phyloP scores from a whole-genome alignment of 2,113 vertebrate species.

The Enhydra lutris region DNA sequence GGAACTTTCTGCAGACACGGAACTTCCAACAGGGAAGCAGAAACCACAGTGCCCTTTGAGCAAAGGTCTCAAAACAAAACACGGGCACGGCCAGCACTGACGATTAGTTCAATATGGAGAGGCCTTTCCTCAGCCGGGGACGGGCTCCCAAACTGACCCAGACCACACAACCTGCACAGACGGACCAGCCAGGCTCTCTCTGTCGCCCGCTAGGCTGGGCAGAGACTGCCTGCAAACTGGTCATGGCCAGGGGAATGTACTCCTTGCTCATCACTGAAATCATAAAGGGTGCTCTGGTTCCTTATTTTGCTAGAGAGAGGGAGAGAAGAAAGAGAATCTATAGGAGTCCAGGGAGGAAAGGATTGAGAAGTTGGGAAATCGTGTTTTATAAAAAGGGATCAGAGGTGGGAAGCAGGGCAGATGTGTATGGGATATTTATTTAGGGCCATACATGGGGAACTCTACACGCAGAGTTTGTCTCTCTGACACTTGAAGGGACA shows the following conservation, averaged over 20 bases:
- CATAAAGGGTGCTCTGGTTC: background rate
- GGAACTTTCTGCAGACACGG: background rate
- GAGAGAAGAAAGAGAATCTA: background rate
- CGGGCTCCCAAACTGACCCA: background rate
- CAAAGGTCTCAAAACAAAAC: background rate
- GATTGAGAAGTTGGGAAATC: background rate
- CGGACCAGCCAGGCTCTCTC: background rate
- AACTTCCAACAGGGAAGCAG: background rate
- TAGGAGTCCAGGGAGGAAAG: background rate
- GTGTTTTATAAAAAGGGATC: background rate
- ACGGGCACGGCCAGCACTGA: background rate
- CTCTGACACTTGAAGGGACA: slow-evolving; percentile 2
- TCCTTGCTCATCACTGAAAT: background rate
- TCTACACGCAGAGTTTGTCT: background rate
- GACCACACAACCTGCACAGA: background rate
- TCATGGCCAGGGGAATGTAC: background rate
- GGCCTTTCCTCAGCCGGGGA: background rate
- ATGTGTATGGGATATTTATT: background rate
- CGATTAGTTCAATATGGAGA: background rate
- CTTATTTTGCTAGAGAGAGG: background rate
- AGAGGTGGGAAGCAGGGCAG: background rate
- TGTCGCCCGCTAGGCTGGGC: too few species aligned
- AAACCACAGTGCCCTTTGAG: background rate
- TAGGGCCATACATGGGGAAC: background rate
- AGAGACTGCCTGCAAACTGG: background rate